These are phyloP conservation scores for Tamias sibiricus DNA, from an alignment of 2,113 vertebrate species.

Conservation along the genomic window DNA sequence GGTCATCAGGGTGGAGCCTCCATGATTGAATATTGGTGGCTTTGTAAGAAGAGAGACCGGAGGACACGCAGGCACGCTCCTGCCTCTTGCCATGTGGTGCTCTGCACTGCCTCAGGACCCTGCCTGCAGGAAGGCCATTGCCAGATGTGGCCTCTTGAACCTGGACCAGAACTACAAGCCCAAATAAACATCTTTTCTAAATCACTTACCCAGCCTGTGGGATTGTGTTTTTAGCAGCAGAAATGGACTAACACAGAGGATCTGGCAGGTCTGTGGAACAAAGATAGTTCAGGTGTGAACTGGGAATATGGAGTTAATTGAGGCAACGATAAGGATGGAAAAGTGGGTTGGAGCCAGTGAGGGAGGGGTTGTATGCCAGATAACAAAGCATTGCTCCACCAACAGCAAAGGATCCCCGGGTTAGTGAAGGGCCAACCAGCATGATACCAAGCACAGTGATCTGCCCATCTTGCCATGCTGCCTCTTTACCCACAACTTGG, in stretches of 20 bases:
- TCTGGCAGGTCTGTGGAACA: not conserved
- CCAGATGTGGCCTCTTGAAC: not conserved
- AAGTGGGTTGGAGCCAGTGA: not conserved
- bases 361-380: not conserved
- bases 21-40: not conserved
- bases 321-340: not conserved
- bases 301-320: no score
- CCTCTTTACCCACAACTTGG: not conserved
- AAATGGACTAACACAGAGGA: not conserved
- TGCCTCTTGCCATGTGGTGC: not conserved
- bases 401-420: not conserved
- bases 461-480: not conserved
- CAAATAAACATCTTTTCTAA: no score
- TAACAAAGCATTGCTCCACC: rapidly evolving
- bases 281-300: not conserved
- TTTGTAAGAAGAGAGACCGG: not conserved
- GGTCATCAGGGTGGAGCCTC: not conserved
- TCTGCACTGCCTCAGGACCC: not conserved
- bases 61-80: no score
- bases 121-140: not conserved
- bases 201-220: not conserved
- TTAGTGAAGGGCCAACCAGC: not conserved
- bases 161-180: not conserved
- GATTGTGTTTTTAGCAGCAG: not conserved
- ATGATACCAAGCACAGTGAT: not conserved